These are phyloP conservation scores for Liopterus haemorrhoidalis DNA, from an alignment of 2,888 invertebrate genomes.

Conservation along the genomic window DNA sequence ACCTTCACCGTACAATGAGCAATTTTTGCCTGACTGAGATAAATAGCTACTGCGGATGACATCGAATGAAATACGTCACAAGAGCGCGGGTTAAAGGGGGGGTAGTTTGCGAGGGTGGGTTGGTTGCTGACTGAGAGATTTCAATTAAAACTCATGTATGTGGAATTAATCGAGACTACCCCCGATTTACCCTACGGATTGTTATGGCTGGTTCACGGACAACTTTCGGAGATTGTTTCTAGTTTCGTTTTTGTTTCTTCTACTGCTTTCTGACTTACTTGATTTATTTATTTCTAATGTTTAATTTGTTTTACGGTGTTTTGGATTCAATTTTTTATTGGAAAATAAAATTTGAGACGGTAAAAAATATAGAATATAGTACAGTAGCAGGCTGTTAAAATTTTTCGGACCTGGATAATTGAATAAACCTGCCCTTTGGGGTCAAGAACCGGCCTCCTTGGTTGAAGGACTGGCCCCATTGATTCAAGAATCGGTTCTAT, in stretches of 20 bases:
- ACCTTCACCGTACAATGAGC: conserved; percentile 46
- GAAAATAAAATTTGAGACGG: too few relatives aligned
- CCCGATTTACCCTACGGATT: conserved; percentile 9
- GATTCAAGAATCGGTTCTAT: too few relatives aligned
- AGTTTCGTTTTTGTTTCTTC: conserved; percentile 6
- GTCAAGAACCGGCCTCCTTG: too few relatives aligned
- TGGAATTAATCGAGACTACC: conserved; percentile 48
- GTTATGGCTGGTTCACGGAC: background rate
- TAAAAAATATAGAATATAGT: too few relatives aligned
- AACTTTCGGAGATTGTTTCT: background rate
- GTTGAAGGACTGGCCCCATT: too few relatives aligned
- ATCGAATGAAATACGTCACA: conserved; percentile 45
- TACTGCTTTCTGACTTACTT: background rate
- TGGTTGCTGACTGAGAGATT: conserved; percentile 34
- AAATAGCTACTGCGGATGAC: conserved; percentile 47
- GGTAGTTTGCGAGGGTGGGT: conserved; percentile 10
- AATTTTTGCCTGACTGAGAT: conserved; percentile 47
- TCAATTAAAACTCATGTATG: conserved; percentile 51
- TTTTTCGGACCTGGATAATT: too few relatives aligned
- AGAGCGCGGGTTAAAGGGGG: conserved; percentile 28
- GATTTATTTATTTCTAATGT: too few relatives aligned
- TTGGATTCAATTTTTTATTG: too few relatives aligned
- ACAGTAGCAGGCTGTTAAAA: too few relatives aligned
- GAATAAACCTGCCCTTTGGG: too few relatives aligned
- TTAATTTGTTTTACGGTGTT: too few relatives aligned